phyloP scores from a whole-genome alignment of 2,797 vertebrate genomes.

The Macrochelys suwanniensis region DNA sequence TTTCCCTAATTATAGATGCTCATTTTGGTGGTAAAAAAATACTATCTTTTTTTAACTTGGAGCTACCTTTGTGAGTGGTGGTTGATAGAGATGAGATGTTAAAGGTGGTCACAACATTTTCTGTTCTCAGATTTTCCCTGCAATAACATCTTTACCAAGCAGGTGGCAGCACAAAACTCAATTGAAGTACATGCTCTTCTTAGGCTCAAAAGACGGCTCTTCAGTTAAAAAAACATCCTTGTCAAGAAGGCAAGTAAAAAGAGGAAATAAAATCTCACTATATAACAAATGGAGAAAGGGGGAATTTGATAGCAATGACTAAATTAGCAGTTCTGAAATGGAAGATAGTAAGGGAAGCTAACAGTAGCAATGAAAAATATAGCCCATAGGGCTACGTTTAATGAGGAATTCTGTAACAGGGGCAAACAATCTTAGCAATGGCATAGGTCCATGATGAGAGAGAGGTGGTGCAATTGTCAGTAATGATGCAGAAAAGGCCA shows the following conservation, averaged over 20 bases:
- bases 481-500: not conserved
- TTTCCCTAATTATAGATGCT: no score
- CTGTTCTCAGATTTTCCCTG: no score
- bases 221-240: not conserved
- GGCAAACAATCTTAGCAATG: not conserved
- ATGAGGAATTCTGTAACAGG: not conserved
- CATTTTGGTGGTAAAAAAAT: no score
- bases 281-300: not conserved
- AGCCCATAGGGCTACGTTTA: no score
- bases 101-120: no score
- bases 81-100: no score
- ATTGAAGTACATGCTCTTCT: not conserved
- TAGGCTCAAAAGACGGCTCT: not conserved
- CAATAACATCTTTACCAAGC: no score
- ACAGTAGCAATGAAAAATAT: not conserved
- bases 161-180: no score
- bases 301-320: not conserved
- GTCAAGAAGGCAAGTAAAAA: not conserved
- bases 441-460: not conserved
- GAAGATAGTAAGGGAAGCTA: not conserved
- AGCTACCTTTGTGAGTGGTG: no score
- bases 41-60: no score
- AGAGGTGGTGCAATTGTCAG: not conserved
- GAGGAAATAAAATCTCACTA: not conserved
- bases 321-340: not conserved